Conservation (phyloP, 2,113 vertebrate genomes). For the Burhinus oedicnemus region DNA sequence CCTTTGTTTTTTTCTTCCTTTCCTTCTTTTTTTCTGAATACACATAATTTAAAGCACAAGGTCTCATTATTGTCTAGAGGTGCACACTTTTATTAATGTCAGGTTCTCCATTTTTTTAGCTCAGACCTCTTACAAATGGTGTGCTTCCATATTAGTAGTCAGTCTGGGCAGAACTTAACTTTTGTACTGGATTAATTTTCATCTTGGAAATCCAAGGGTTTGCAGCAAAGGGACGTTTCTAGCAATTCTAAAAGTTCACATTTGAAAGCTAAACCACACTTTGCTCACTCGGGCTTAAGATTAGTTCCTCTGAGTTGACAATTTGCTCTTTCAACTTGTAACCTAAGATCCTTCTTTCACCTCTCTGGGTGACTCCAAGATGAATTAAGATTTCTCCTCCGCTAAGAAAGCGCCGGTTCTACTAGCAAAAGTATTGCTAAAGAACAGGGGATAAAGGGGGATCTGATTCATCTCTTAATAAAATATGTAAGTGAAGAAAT, state of each 20-base stretch:
- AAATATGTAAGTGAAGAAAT: background rate
- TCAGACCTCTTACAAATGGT: background rate
- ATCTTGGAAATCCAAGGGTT: background rate
- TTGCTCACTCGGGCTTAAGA: background rate
- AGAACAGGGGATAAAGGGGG: background rate
- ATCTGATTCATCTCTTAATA: background rate
- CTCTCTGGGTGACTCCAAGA: background rate
- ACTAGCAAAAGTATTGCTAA: background rate
- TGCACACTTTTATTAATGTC: background rate
- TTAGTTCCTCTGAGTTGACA: background rate
- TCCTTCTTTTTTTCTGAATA: background rate
- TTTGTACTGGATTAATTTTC: background rate
- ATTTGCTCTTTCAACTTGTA: slow-evolving; percentile 4
- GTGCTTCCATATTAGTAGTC: background rate
- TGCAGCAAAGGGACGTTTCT: background rate
- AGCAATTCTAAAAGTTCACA: background rate
- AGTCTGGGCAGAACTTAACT: background rate
- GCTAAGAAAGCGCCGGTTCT: background rate
- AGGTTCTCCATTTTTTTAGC: background rate
- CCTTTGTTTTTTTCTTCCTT: background rate
- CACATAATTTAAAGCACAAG: background rate
- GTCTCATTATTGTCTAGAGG: background rate
- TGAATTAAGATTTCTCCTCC: background rate
- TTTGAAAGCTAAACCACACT: background rate
- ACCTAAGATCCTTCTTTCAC: background rate